These are phyloP conservation scores for Cryptoleucopteryx plumbea DNA, from an alignment of 2,113 vertebrate genomes.

Conservation along the genomic window DNA sequence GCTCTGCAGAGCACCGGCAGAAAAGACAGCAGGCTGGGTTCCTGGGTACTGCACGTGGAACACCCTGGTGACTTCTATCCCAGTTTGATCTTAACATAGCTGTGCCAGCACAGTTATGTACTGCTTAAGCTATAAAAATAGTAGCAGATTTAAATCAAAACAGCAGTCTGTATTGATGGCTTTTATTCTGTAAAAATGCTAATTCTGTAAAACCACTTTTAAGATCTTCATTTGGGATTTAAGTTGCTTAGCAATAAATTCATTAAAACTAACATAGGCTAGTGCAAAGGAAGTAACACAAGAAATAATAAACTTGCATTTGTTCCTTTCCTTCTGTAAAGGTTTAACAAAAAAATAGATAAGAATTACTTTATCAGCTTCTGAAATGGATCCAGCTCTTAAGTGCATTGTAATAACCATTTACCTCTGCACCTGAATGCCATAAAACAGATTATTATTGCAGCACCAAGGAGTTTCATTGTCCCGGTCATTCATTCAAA, in stretches of 20 bases:
- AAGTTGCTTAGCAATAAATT: not conserved
- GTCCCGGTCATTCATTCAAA: not conserved
- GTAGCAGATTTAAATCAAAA: not conserved
- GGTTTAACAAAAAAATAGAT: not conserved
- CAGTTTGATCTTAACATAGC: not conserved
- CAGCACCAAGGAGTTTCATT: constrained; percentile 29
- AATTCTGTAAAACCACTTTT: not conserved
- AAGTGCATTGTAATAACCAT: constrained; percentile 41
- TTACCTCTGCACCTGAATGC: constrained; percentile 32
- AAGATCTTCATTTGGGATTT: not conserved
- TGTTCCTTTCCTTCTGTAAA: constrained; percentile 7
- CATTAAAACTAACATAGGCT: not conserved
- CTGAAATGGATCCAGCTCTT: constrained; percentile 39
- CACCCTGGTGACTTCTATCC: not conserved
- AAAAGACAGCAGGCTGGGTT: not conserved
- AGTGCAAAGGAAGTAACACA: not conserved
- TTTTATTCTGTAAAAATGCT: not conserved
- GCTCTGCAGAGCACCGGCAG: not conserved
- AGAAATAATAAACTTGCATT: not conserved
- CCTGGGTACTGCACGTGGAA: not conserved
- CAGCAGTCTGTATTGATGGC: not conserved
- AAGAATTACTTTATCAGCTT: constrained; percentile 1
- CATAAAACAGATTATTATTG: constrained; percentile 39
- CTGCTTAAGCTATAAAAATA: constrained; percentile 2
- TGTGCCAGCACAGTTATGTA: not conserved